Evolutionary conservation across 2,888 invertebrate species (phyloP), one percentile per base, ranked within the genome.

Genomic region (Schizotus pectinicornis): DNA sequence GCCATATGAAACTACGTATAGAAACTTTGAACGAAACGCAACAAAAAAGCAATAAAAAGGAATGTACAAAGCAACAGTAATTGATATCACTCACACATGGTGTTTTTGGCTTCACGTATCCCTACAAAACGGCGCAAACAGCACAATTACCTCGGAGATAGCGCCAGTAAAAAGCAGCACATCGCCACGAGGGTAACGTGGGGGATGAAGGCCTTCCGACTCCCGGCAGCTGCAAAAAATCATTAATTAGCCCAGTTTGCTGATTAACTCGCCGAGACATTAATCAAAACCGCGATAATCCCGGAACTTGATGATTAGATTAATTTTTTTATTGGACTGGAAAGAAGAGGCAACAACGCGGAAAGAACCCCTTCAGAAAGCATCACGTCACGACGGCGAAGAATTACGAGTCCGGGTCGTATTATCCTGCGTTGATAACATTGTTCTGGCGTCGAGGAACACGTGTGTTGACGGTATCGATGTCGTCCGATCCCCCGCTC

Each of bases 151-250:
- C 77, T 77, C 56, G 69, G 62, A 63, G 70, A 69, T 62, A 69
- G 61, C 36, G 71, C 60, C 59, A 73, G 63, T 7, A 71, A 65
- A 39, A 74, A 65, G 61, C 71, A 73, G 63, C 76, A 75, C 59
- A 74, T 59, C 39, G 73, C 65, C 43, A 76, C 64, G 56, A 77
- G 64, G 32, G 73, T 71, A 31, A 69, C 67, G 56, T 71, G 72
- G 45, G 72, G 72, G 50, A 73, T 68, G 50, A 72, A 69, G 36
- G 73, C 70, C 51, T 72, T 71, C 53, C 70, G 73, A 61, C 81
- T 73, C 53, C 77, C 76, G 43, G 77, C 75, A 52, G 79, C 78
- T 77, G 75, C 58, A 75, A 76, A 55, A 67, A 64, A 68, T 34
- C 68, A 43, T 47, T 12, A 39, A 39, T 22, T 22, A 22, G 22